Evolutionary conservation across 2,797 vertebrate genomes (phyloP).

Genomic region (Hirundo rustica): DNA sequence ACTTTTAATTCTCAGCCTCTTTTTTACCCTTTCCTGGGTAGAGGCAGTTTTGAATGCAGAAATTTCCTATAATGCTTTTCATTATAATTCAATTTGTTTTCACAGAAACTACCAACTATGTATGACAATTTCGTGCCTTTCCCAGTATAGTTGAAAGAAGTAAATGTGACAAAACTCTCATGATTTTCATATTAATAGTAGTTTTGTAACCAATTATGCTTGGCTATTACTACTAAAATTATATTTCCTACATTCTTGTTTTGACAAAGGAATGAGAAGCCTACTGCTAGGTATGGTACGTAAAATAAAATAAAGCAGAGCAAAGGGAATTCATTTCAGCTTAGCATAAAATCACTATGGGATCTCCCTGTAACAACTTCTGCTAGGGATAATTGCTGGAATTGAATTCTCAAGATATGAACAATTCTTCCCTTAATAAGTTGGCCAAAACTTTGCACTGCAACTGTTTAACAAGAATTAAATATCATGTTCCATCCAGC

Average conservation of each 20-base stretch:
- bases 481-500: background rate
- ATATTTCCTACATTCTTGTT: background rate
- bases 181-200: background rate
- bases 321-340: background rate
- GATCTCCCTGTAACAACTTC: background rate
- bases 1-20: conserved; percentile 14
- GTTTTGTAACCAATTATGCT: background rate
- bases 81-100: conserved; percentile 26
- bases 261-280: background rate
- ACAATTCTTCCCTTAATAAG: background rate
- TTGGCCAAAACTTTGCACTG: background rate
- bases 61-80: background rate
- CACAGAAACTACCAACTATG: conserved; percentile 3
- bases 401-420: background rate
- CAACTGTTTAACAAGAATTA: conserved; percentile 38
- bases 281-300: background rate
- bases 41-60: background rate
- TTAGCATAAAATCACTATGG: background rate
- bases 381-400: background rate
- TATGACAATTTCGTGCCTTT: conserved; percentile 33
- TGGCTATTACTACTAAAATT: background rate
- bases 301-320: background rate
- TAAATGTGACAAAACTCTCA: background rate
- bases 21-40: background rate
- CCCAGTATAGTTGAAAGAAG: background rate